Percentiles rank a stretch among this genome's conserved stretches.
Evolutionary conservation across 2,888 invertebrate species (phyloP).

Genomic region (Glaucopsyche alexis): DNA sequence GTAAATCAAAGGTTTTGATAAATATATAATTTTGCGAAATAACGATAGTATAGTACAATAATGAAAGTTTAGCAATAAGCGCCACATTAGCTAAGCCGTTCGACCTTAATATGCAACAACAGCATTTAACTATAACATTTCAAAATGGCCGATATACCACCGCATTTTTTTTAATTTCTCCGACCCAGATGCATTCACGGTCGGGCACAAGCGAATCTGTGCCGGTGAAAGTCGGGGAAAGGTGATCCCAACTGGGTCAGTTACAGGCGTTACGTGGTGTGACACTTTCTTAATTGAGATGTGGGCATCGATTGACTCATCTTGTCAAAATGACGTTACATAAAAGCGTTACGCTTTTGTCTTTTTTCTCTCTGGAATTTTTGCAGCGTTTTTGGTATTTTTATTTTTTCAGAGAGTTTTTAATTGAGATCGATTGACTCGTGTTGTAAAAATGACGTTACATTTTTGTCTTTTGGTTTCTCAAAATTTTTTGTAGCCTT

Average conservation of each 20-base stretch:
- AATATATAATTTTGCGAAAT: no score
- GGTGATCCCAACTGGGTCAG: conserved; percentile 65
- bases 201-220: conserved; percentile 52
- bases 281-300: conserved; percentile 61
- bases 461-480: background rate
- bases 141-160: conserved; percentile 19
- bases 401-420: background rate
- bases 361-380: background rate
- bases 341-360: conserved; percentile 22
- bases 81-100: background rate
- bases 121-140: background rate
- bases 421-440: conserved; percentile 28
- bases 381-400: background rate
- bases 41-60: no score
- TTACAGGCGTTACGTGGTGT: conserved; percentile 71
- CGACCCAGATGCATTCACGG: conserved; percentile 42
- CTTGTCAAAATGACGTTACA: conserved; percentile 26
- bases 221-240: conserved; percentile 75
- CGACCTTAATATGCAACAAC: no score
- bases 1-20: no score
- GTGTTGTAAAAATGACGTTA: conserved; percentile 25
- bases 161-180: conserved; percentile 36
- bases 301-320: conserved; percentile 32
- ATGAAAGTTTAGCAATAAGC: background rate
- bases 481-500: background rate